These are phyloP conservation scores for Neolamprologus caudopunctatus DNA, from an alignment of 2,113 vertebrate genomes.

Conservation along the genomic window DNA sequence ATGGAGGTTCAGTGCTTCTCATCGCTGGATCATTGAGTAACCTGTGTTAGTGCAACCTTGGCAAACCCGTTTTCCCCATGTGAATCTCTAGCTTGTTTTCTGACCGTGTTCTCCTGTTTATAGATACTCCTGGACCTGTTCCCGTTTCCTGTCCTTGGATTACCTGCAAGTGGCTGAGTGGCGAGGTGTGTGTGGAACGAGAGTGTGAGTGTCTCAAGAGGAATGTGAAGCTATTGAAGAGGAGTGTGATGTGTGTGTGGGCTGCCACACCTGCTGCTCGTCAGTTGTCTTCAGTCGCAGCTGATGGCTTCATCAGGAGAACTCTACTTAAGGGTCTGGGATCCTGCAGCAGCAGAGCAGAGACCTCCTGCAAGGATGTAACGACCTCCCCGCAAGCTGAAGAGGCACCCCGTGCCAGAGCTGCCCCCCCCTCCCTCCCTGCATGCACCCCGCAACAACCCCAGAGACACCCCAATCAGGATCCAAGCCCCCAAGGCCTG, in stretches of 20 bases:
- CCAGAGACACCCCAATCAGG: background rate
- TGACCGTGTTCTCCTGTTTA: background rate
- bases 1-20: background rate
- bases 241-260: background rate
- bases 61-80: rapidly evolving
- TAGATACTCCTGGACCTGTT: background rate
- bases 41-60: background rate
- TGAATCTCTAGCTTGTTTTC: background rate
- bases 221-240: background rate
- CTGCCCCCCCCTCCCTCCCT: background rate
- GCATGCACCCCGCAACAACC: background rate
- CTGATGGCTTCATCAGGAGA: background rate
- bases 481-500: background rate
- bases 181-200: background rate
- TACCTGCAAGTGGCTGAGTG: background rate
- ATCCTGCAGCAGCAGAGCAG: background rate
- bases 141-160: background rate
- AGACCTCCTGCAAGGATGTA: background rate
- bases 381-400: background rate
- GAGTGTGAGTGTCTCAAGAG: background rate
- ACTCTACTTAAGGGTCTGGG: background rate
- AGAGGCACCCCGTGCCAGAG: background rate
- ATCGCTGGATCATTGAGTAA: background rate
- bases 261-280: background rate
- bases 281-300: background rate